phyloP scores from a whole-genome alignment of 2,888 invertebrate genomes.

The Ennomos quercinarius region DNA sequence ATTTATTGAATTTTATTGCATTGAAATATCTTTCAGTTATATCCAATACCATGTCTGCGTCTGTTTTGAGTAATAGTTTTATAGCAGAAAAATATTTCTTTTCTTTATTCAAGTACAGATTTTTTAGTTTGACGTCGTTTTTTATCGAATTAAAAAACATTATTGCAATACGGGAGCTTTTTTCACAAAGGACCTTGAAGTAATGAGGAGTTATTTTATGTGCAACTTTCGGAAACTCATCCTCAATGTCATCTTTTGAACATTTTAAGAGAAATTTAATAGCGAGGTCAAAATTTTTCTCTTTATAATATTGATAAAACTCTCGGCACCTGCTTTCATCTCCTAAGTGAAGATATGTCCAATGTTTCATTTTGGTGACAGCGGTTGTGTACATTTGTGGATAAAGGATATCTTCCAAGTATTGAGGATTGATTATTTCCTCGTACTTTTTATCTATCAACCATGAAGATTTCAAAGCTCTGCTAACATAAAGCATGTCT shows the following conservation, averaged over 20 bases:
- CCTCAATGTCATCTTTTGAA: slow-evolving; percentile 21
- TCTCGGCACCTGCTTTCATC: slow-evolving; percentile 35
- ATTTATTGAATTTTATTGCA: slow-evolving; percentile 6
- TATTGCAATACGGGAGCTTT: slow-evolving; percentile 31
- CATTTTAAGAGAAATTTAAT: slow-evolving; percentile 41
- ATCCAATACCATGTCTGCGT: slow-evolving; percentile 42
- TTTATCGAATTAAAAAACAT: slow-evolving; percentile 36
- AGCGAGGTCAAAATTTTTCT: slow-evolving; percentile 32
- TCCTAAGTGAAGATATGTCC: slow-evolving; percentile 36
- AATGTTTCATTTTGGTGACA: slow-evolving; percentile 38
- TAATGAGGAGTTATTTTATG: slow-evolving; percentile 39
- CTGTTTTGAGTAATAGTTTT: slow-evolving; percentile 33
- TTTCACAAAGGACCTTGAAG: slow-evolving; percentile 44
- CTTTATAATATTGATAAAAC: slow-evolving; percentile 42
- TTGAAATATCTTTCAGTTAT: slow-evolving; percentile 44
- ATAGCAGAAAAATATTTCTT: slow-evolving; percentile 26
- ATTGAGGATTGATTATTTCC: slow-evolving; percentile 59
- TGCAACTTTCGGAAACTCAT: slow-evolving; percentile 33
- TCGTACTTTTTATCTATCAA: slow-evolving; percentile 51
- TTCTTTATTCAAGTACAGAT: slow-evolving; percentile 23
- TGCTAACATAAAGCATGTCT: slow-evolving; percentile 68
- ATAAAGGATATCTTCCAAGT: slow-evolving; percentile 60
- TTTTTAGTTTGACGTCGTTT: slow-evolving; percentile 21
- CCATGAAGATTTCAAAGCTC: slow-evolving; percentile 65
- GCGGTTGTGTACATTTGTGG: slow-evolving; percentile 65